Percentiles rank a stretch among this genome's conserved stretches.
Evolutionary conservation across 2,888 invertebrate genomes (phyloP).

Genomic region (Lumbricus terrestris): DNA sequence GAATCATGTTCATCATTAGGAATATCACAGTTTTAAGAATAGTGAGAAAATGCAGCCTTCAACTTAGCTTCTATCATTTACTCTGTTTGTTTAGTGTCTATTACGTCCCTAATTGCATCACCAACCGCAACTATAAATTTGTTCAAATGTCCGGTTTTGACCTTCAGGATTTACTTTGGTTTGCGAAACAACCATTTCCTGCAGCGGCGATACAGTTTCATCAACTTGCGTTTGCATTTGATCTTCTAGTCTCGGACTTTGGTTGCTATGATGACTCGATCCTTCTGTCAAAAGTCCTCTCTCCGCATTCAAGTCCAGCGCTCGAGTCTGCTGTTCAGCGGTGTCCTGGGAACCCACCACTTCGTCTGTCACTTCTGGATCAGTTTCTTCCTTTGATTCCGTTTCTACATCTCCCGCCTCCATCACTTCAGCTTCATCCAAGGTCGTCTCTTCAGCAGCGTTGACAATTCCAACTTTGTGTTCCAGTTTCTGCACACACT

Average conservation of each 20-base stretch:
- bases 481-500: slow-evolving; percentile 80
- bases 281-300: background rate
- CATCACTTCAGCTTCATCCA: background rate
- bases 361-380: background rate
- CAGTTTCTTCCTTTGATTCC: background rate
- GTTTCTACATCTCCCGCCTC: background rate
- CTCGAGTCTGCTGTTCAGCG: background rate
- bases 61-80: background rate
- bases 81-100: background rate
- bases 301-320: background rate
- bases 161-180: background rate
- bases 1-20: background rate
- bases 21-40: background rate
- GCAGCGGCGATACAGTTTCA: background rate
- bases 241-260: background rate
- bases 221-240: background rate
- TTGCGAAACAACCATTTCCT: background rate
- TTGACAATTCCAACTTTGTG: slow-evolving; percentile 24
- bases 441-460: background rate
- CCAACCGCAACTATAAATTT: background rate
- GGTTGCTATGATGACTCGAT: background rate
- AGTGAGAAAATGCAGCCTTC: background rate
- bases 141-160: background rate
- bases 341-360: background rate
- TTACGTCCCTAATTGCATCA: background rate